Evolutionary conservation across 1,140 invertebrate species (phyloP), one percentile per base, ranked within the genome.

Genomic region (Pseudomyrmex gracilis): DNA sequence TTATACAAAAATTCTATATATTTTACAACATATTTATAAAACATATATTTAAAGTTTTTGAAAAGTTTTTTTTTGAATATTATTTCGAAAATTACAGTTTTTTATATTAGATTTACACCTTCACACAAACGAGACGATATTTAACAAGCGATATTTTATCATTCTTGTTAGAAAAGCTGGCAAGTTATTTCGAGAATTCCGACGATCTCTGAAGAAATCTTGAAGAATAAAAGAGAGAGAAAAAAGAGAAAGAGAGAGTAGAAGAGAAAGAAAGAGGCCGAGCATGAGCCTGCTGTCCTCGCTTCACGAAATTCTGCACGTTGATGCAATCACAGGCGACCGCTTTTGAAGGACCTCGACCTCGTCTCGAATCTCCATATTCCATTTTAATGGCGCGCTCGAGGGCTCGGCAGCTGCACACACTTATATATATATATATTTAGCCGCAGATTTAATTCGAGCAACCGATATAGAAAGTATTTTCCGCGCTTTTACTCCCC

Each of bases 391-490:
- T 83, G 80, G 84, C 45, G 68, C 80, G 74, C 71, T 76, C 61
- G 71, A 74, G 68, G 61, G 68, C 78, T 83, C 51, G 84, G 68
- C 80, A 85, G 78, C 84, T 85, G 76, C 66, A 64, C 66, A 71
- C 64, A 57, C 45, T 49, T 74, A 57, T 43, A 67, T 61, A 73
- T 17, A 9, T 51, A 49, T 70, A 82, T 70, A 78, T 78, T 63
- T 78, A 67, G 49, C 45, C 49, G 67, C 58, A 73, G 82, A 90
- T 90, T 88, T 89, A 89, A 91, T 91, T 89, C 86, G 67, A 87
- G 84, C 68, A 60, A 34, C 85, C 76, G 86, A 86, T 88, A 87
- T 89, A 80, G 82, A 86, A 89, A 91, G 89, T 85, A 86, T 80
- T 80, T 70, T 45, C 53, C 66, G 64, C 86, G 71, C 64, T 53